A percentile compares a stretch with the other conserved stretches of the same genome.
phyloP scores from a whole-genome alignment of 2,113 vertebrate genomes.

The Charina bottae region DNA sequence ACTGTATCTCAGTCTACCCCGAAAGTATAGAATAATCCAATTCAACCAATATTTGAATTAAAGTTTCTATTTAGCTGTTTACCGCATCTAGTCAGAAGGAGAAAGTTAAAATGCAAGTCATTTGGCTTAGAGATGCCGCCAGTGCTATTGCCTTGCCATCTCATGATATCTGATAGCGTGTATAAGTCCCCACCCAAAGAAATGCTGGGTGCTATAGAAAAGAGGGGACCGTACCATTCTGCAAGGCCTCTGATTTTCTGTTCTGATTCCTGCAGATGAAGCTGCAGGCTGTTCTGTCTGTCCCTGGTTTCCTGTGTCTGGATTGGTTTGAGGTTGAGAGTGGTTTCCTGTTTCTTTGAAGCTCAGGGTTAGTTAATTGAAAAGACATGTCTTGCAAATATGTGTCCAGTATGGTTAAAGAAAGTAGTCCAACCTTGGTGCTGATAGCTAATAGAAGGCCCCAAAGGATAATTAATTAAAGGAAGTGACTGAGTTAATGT shows the following conservation, averaged over 20 bases:
- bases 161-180: not conserved
- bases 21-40: not conserved
- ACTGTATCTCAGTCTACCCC: not conserved
- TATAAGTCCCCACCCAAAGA: not conserved
- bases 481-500: slow-evolving; percentile 42
- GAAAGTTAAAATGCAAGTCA: not conserved
- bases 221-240: not conserved
- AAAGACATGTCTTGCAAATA: slow-evolving; percentile 75
- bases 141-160: not conserved
- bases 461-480: not conserved
- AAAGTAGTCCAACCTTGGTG: slow-evolving; percentile 49
- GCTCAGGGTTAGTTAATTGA: slow-evolving; percentile 77
- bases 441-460: not conserved
- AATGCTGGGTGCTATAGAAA: not conserved
- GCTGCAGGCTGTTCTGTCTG: slow-evolving; percentile 69
- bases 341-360: slow-evolving; percentile 78
- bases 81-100: not conserved
- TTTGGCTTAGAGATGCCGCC: not conserved
- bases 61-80: not conserved
- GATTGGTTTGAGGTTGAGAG: slow-evolving; percentile 76
- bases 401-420: slow-evolving; percentile 70
- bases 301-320: slow-evolving; percentile 80
- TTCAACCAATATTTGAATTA: not conserved
- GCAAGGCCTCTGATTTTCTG: slow-evolving; percentile 60
- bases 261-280: slow-evolving; percentile 64